These are phyloP conservation scores for Thumatha senex DNA, from an alignment of 2,888 invertebrate genomes.

Conservation along the genomic window DNA sequence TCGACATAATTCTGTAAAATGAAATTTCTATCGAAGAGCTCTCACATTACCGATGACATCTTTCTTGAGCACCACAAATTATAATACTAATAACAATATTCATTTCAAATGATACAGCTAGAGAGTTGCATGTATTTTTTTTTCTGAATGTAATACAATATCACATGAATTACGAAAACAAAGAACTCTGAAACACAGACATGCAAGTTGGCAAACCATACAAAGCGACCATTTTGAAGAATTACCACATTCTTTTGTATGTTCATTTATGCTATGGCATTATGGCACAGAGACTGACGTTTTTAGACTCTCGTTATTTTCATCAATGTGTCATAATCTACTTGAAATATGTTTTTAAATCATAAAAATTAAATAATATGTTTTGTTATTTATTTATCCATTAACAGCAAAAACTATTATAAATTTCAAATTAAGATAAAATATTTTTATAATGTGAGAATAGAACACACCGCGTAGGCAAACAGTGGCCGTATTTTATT, in stretches of 20 bases:
- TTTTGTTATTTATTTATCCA: too few species aligned
- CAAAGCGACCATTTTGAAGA: slow-evolving; percentile 89
- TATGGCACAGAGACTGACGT: slow-evolving; percentile 40
- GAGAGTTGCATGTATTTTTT: slow-evolving; percentile 49
- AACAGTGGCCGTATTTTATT: too few species aligned
- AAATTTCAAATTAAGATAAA: too few species aligned
- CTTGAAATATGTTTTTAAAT: neutral
- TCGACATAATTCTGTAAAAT: slow-evolving; percentile 75
- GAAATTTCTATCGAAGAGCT: slow-evolving; percentile 71
- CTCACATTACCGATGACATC: slow-evolving; percentile 83
- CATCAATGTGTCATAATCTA: slow-evolving; percentile 4
- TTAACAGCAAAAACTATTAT: too few species aligned
- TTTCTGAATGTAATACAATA: slow-evolving; percentile 47
- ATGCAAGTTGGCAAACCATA: slow-evolving; percentile 85
- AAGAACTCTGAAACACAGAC: slow-evolving; percentile 81
- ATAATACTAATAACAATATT: slow-evolving; percentile 45
- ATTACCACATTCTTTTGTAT: slow-evolving; percentile 87
- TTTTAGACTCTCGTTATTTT: slow-evolving; percentile 40
- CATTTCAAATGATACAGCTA: slow-evolving; percentile 45
- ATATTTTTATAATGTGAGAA: too few species aligned
- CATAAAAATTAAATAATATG: neutral
- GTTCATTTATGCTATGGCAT: slow-evolving; percentile 64
- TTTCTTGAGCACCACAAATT: slow-evolving; percentile 63
- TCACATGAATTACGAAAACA: slow-evolving; percentile 72
- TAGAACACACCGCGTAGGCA: too few species aligned